Conservation (phyloP, 2,797 vertebrate species). For the Ptychobarbus kaznakovi region DNA sequence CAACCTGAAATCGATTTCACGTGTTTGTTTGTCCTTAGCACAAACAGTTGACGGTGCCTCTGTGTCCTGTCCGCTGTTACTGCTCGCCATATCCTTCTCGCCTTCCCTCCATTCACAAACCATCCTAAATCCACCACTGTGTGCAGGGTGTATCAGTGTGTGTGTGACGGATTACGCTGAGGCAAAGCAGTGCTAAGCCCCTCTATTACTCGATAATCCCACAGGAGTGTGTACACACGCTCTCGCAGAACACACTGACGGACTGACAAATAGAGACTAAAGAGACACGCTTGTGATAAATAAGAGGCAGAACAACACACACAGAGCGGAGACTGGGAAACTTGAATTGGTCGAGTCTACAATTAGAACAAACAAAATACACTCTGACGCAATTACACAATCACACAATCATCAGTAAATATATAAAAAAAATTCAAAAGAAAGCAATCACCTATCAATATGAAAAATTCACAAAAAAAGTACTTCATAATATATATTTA, state of each 20-base stretch:
- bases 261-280: constrained; percentile 60
- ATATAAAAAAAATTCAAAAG: background rate
- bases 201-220: constrained; percentile 77
- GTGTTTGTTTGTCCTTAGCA: constrained; percentile 30
- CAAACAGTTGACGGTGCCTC: constrained; percentile 42
- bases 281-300: constrained; percentile 54
- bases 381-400: no score
- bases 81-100: constrained; percentile 61
- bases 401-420: no score
- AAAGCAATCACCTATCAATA: background rate
- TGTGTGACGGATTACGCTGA: constrained; percentile 68
- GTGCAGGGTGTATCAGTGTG: constrained; percentile 56
- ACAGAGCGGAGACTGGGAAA: background rate
- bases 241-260: constrained; percentile 47
- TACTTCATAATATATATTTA: no score
- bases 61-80: constrained; percentile 61
- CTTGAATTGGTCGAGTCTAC: background rate
- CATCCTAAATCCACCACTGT: constrained; percentile 61
- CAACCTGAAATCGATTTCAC: constrained; percentile 41
- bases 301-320: constrained; percentile 44
- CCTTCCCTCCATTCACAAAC: constrained; percentile 77
- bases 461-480: no score
- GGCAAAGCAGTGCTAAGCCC: constrained; percentile 76
- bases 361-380: background rate
- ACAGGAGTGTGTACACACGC: constrained; percentile 66